These are phyloP conservation scores for Pitta sordida DNA, from an alignment of 2,113 vertebrate genomes.

Conservation along the genomic window DNA sequence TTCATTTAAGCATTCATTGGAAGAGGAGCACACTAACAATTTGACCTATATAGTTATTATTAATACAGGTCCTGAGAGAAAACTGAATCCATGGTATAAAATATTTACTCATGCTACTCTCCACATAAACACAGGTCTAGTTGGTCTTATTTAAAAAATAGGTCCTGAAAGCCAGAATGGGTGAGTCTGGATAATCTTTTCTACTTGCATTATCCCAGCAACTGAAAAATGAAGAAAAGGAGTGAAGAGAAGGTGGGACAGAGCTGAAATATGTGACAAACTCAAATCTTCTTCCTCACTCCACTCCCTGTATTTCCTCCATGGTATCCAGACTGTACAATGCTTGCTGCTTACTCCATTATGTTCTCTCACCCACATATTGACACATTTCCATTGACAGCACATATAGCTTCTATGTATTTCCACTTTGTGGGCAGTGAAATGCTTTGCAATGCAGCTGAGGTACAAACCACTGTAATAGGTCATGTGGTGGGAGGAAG, in stretches of 20 bases:
- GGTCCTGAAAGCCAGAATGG: neutral
- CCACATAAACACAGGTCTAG: neutral
- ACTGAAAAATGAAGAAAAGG: neutral
- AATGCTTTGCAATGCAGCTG: neutral
- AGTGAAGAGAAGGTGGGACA: neutral
- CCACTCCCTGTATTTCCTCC: neutral
- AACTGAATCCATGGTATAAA: neutral
- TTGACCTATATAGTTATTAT: neutral
- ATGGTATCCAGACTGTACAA: neutral
- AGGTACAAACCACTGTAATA: neutral
- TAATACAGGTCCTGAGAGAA: neutral
- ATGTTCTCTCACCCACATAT: neutral
- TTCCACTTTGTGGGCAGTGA: neutral
- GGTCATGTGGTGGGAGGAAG: neutral
- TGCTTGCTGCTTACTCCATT: neutral
- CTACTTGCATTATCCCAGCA: neutral
- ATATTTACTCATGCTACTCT: neutral
- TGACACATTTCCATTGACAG: neutral
- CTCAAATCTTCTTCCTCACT: neutral
- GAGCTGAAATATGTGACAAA: accelerated
- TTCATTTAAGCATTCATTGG: neutral
- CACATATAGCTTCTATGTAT: neutral
- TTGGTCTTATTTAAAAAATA: neutral
- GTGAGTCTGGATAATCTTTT: neutral
- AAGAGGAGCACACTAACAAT: neutral